Conservation (phyloP, 2,888 invertebrate genomes). For the Meiosimyza platycephala region DNA sequence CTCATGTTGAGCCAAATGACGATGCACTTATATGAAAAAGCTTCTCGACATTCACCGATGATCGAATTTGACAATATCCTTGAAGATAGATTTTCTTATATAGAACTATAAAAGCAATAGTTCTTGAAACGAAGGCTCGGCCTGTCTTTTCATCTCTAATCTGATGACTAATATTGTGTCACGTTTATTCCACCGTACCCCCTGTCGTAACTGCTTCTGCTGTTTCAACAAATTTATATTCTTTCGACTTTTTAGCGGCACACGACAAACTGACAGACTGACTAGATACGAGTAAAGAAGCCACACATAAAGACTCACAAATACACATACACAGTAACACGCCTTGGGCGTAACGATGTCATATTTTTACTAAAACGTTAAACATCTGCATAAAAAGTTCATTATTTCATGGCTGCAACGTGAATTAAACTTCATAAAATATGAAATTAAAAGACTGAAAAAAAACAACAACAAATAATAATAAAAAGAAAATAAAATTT, state of each 20-base stretch:
- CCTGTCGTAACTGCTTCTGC: slow-evolving; percentile 8
- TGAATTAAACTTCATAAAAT: slow-evolving; percentile 31
- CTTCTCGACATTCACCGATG: too few relatives aligned
- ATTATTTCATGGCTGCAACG: slow-evolving; percentile 27
- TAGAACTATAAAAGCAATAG: too few relatives aligned
- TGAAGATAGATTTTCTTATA: too few relatives aligned
- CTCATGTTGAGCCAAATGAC: too few relatives aligned
- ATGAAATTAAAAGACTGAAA: slow-evolving; percentile 25
- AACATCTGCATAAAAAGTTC: slow-evolving; percentile 31
- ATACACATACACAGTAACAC: not conserved
- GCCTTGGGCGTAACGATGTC: slow-evolving; percentile 28
- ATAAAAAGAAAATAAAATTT: slow-evolving; percentile 9
- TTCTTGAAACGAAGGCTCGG: too few relatives aligned
- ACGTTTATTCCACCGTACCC: too few relatives aligned
- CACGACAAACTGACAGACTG: slow-evolving; percentile 6
- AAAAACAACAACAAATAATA: not conserved
- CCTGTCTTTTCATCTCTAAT: too few relatives aligned
- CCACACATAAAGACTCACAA: not conserved
- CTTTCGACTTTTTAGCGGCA: slow-evolving; percentile 25
- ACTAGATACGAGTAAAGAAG: slow-evolving; percentile 1
- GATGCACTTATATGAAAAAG: too few relatives aligned
- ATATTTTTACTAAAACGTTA: slow-evolving; percentile 18
- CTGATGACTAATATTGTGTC: too few relatives aligned
- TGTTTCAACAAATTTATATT: slow-evolving; percentile 29
- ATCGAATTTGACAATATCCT: too few relatives aligned